Conservation (phyloP, 92 coral and sea anemone genomes). For the Paragorgia papillata region DNA sequence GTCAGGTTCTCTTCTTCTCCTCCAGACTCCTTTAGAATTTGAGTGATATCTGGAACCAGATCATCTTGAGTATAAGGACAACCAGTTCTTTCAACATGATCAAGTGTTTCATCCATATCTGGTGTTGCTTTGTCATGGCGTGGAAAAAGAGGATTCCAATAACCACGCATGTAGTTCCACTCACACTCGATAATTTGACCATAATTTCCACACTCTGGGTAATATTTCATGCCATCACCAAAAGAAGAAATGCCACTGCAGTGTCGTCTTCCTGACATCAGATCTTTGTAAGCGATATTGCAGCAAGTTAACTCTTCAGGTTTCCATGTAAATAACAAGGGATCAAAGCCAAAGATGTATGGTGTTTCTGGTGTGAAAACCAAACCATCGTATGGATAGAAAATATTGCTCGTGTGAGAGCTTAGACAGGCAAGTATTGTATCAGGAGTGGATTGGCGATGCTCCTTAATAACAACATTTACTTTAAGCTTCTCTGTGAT, state of each 20-base stretch:
- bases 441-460: background rate
- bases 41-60: background rate
- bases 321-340: conserved; percentile 33
- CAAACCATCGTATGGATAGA: conserved; percentile 24
- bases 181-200: background rate
- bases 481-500: background rate
- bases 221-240: background rate
- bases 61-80: conserved; percentile 7
- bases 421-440: background rate
- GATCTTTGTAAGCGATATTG: background rate
- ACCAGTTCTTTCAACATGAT: conserved; percentile 8
- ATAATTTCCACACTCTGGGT: background rate
- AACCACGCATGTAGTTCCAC: background rate
- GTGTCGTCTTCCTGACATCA: background rate
- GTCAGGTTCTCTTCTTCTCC: background rate
- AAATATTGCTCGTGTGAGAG: background rate
- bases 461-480: conserved; percentile 7
- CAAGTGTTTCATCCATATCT: conserved; percentile 6
- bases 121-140: conserved; percentile 19
- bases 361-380: conserved; percentile 31
- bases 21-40: background rate
- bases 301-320: conserved; percentile 8
- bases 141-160: conserved; percentile 23
- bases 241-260: background rate
- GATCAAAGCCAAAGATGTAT: conserved; percentile 23